Conservation (phyloP, 2,797 vertebrate species). For the Nannoperca australis region DNA sequence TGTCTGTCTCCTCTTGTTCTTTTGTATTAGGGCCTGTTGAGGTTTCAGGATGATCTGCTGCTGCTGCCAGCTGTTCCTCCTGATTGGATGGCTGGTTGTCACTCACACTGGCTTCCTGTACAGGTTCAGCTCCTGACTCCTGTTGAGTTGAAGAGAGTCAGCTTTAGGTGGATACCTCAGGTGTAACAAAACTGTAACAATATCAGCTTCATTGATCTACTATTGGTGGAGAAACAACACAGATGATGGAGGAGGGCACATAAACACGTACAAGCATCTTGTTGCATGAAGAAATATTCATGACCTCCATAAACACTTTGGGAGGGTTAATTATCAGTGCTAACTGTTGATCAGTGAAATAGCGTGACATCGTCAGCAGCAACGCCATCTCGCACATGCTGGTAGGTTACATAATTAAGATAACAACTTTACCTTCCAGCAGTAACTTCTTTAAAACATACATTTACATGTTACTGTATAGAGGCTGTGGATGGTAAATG, state of each 20-base stretch:
- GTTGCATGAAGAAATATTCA: not conserved
- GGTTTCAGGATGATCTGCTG: constrained; percentile 23
- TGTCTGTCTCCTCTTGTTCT: constrained; percentile 22
- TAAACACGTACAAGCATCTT: not conserved
- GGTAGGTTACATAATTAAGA: no score
- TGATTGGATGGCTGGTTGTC: constrained; percentile 21
- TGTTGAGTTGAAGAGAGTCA: constrained; percentile 30
- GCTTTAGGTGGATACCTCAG: not conserved
- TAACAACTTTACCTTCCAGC: no score
- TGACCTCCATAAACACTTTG: not conserved
- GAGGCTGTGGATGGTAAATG: no score
- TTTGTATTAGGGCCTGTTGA: not conserved
- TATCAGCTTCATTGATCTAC: not conserved
- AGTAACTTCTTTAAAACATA: no score
- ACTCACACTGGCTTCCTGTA: constrained; percentile 40
- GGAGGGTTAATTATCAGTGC: no score
- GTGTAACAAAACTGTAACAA: not conserved
- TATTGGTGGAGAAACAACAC: not conserved
- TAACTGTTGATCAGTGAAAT: no score
- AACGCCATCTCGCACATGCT: no score
- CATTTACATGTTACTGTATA: no score
- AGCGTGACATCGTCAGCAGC: no score
- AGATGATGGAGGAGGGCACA: not conserved
- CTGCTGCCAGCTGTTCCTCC: constrained; percentile 52
- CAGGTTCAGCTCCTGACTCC: constrained; percentile 46